Conservation (phyloP, 2,797 vertebrate genomes). For the Sardinella longiceps region DNA sequence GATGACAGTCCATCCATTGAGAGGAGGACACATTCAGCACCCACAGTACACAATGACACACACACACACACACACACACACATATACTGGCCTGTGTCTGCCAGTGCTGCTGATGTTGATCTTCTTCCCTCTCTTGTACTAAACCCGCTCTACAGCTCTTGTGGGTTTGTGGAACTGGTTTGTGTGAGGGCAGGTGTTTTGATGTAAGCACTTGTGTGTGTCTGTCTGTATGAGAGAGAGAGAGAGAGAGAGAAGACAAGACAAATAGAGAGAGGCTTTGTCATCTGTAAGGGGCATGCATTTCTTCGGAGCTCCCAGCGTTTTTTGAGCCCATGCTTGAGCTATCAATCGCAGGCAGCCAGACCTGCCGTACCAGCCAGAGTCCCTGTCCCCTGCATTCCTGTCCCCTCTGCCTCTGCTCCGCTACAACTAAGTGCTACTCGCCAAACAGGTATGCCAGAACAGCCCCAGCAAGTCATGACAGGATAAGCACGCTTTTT, state of each 20-base stretch:
- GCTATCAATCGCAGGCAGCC: background rate
- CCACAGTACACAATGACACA: background rate
- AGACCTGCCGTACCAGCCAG: slow-evolving; percentile 8
- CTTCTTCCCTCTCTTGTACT: slow-evolving; percentile 17
- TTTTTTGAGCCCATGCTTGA: background rate
- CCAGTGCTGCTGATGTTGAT: background rate
- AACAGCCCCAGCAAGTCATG: slow-evolving; percentile 45
- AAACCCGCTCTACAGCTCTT: slow-evolving; percentile 40
- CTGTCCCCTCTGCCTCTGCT: slow-evolving; percentile 26
- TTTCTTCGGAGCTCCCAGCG: background rate
- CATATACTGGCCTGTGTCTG: background rate
- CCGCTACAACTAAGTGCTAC: slow-evolving; percentile 37
- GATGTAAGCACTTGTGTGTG: background rate
- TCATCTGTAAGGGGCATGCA: slow-evolving; percentile 23
- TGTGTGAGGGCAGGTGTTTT: slow-evolving; percentile 25
- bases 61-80: background rate
- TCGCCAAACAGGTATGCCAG: slow-evolving; percentile 41
- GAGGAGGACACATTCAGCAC: background rate
- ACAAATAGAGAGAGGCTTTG: slow-evolving; percentile 19
- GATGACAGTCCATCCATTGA: background rate
- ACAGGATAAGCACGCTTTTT: slow-evolving; percentile 35
- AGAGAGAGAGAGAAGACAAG: background rate
- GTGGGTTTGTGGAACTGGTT: slow-evolving; percentile 10
- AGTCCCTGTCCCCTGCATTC: slow-evolving; percentile 47
- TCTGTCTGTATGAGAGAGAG: background rate